Base-by-base conservation (phyloP, 1,140 invertebrate genomes). In the Orussus abietinus region DNA sequence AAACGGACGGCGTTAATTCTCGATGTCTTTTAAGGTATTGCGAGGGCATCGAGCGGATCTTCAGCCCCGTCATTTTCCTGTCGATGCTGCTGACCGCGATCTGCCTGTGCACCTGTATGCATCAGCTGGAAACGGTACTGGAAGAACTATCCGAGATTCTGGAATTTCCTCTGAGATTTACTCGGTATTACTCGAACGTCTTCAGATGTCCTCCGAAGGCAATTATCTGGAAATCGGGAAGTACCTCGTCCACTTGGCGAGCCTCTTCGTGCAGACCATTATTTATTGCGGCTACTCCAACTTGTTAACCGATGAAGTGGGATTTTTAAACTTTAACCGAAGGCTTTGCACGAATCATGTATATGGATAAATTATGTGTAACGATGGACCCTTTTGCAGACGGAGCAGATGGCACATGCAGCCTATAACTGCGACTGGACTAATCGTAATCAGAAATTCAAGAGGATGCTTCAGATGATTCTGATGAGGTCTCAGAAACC, bases 81-180 rank as follows among this genome's bases (percentile, higher is more conserved):
- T 7, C 22, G 6, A 25, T 25, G n/a, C 6, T 25, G 6, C 6
- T 25, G 22, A 25, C 22, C n/a, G 6, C 22, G 6, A 25, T n/a
- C n/a, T 7, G 6, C 22, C 6, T 25, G 22, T 25, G 22, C n/a
- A n/a, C 22, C 22, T 25, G 22, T 25, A 25, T 25, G n/a, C n/a
- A 7, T n/a, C 22, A 25, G n/a, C n/a, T 25, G 6, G 22, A 25
- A 25, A 25, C 22, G 22, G 22, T 25, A 25, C 6, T 7, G 22
- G n/a, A 25, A 7, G 6, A 7, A 7, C n/a, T 25, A 25, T 25
- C 6, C 22, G 6, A 25, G n/a, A n/a, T 7, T 25, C n/a, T 25
- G 22, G n/a, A 25, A 25, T 25, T 25, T 25, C 22, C n/a, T 25
- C n/a, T 25, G 22, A n/a, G n/a, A 25, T 25, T 25, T 25, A n/a